Conservation (phyloP, 2,797 vertebrate genomes). For the Chaetophractus vellerosus region DNA sequence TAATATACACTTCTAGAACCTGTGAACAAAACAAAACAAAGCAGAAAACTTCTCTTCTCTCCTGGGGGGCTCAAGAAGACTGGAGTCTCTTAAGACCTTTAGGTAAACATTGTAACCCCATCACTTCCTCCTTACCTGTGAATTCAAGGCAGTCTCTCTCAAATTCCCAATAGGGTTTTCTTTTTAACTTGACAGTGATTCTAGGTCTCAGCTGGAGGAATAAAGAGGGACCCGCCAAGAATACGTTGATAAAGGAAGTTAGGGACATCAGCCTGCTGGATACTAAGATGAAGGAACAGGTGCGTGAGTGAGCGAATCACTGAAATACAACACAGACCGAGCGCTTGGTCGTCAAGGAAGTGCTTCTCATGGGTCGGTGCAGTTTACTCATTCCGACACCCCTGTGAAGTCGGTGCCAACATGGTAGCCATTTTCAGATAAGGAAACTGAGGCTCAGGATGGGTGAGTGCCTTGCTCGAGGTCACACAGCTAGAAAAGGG, state of each 20-base stretch:
- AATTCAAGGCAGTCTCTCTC: not conserved
- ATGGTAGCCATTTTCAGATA: too few relatives aligned
- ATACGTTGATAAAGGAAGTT: not conserved
- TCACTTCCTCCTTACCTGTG: not conserved
- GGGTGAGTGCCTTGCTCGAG: rapidly evolving
- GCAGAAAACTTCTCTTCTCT: not conserved
- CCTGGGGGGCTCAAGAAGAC: not conserved
- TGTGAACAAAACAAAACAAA: too few relatives aligned
- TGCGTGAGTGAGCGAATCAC: rapidly evolving
- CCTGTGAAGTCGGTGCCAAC: rapidly evolving
- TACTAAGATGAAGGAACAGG: rapidly evolving
- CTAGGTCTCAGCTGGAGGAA: not conserved
- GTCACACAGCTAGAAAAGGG: not conserved
- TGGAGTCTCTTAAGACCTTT: not conserved
- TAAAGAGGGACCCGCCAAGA: not conserved
- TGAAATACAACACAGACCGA: rapidly evolving
- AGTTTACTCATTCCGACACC: not conserved
- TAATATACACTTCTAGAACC: not conserved
- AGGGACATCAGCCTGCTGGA: not conserved
- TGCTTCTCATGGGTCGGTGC: rapidly evolving
- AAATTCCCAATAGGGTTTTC: not conserved
- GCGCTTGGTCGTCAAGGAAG: not conserved
- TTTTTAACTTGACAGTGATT: not conserved
- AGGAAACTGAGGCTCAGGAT: not conserved
- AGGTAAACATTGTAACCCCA: not conserved